phyloP scores from a whole-genome alignment of 2,888 invertebrate species.

The Harpalus rubripes region DNA sequence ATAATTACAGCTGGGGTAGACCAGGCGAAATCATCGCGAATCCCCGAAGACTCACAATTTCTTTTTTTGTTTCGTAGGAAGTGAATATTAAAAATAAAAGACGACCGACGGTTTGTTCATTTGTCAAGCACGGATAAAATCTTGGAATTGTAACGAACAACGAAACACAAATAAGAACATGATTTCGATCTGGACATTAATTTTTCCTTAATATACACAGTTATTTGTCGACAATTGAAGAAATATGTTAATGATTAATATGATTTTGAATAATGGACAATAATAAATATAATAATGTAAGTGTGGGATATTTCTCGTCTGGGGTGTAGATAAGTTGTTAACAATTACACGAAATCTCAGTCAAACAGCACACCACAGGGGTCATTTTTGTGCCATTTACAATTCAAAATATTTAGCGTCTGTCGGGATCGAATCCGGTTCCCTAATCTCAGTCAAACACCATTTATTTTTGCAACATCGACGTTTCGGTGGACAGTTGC shows the following conservation, averaged over 20 bases:
- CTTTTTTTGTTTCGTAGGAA: slow-evolving; percentile 27
- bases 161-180: slow-evolving; percentile 30
- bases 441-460: no score
- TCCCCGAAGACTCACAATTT: slow-evolving; percentile 36
- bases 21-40: slow-evolving; percentile 5
- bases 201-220: slow-evolving; percentile 21
- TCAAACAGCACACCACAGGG: no score
- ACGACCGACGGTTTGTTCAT: slow-evolving; percentile 37
- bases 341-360: no score
- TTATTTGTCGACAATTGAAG: slow-evolving; percentile 15
- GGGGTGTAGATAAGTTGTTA: no score
- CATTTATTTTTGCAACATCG: no score
- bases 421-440: no score
- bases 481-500: no score
- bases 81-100: slow-evolving; percentile 49
- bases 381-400: no score
- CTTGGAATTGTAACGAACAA: neutral
- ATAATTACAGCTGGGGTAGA: slow-evolving; percentile 10
- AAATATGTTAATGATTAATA: neutral
- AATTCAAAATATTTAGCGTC: no score
- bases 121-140: slow-evolving; percentile 42
- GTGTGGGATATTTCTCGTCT: no score
- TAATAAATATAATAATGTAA: neutral
- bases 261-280: neutral
- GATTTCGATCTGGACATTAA: slow-evolving; percentile 33